Conservation (phyloP, 1,140 invertebrate genomes). For the Palaemon carinicauda region DNA sequence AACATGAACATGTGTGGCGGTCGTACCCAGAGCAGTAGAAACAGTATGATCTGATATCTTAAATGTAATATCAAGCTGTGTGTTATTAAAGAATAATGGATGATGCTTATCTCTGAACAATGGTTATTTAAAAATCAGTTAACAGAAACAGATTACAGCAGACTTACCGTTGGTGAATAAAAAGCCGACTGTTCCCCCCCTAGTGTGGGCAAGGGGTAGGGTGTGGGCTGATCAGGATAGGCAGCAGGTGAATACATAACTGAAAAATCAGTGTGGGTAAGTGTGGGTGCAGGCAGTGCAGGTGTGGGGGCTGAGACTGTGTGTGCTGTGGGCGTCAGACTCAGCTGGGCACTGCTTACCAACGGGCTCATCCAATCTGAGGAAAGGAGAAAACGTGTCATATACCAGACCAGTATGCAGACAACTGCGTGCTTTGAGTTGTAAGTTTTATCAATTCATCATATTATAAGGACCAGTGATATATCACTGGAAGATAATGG, state of each 20-base stretch:
- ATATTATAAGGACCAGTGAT: too few relatives aligned
- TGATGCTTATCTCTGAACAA: too few relatives aligned
- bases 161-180: constrained; percentile 67
- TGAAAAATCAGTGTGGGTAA: constrained; percentile 49
- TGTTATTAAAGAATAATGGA: too few relatives aligned
- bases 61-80: too few relatives aligned
- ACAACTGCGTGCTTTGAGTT: background rate
- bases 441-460: too few relatives aligned
- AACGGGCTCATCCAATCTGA: constrained; percentile 55
- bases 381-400: background rate
- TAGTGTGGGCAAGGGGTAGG: constrained; percentile 59
- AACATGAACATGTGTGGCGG: too few relatives aligned
- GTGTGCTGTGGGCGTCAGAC: constrained; percentile 52
- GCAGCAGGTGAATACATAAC: constrained; percentile 58
- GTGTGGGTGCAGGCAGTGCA: constrained; percentile 42
- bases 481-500: too few relatives aligned
- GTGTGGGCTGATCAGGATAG: constrained; percentile 55
- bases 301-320: constrained; percentile 37
- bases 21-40: too few relatives aligned
- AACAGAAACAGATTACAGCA: background rate
- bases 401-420: background rate
- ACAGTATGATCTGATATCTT: too few relatives aligned
- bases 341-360: constrained; percentile 54
- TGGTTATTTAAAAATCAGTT: too few relatives aligned
- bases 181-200: constrained; percentile 66